Base-by-base conservation (phyloP, 2,797 vertebrate species). In the Neosilurus mollespiculum region DNA sequence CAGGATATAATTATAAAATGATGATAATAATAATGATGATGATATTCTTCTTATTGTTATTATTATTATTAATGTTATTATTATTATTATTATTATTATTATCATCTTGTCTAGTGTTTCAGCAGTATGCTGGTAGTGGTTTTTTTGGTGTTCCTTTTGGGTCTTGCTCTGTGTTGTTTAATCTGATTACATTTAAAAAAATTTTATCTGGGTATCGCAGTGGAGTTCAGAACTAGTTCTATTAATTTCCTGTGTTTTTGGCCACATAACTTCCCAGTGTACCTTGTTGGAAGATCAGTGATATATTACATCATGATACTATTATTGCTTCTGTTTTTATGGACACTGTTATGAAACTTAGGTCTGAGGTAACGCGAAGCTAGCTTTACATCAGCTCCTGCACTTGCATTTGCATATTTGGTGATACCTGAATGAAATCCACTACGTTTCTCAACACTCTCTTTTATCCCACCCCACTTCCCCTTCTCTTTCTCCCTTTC, bases 231-330 rank as follows among this genome's bases (percentile, higher is more conserved):
- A 77, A 34, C 43, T 65, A 78, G 72, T 77, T 83, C 81, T 66
- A 26, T 87, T 88, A 58, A 86, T 87, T 86, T 86, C 83, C 84
- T 83, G 86, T 80, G 85, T 73, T 81, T 83, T 56, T 58, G 56
- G 16, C 51, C n/a, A 58, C 70, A 84, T 83, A 69, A 64, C 66
- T 77, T 75, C 59, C 20, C 34, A 80, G 26, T 67, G 18, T 73
- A 67, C 37, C 16, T 64, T 56, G 15, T 62, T 73, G 53, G 9
- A 84, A 83, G 73, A 85, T 86, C 80, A 77, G 24, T 24, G 53
- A 82, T 64, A 69, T 80, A 65, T 80, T 82, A 78, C 61, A 12
- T 65, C 80, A 81, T 75, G 80, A 82, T 82, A 77, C 73, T 82
- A 75, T 76, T 64, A 59, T 66, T 65, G 49, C 53, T 82, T 49